A percentile compares a stretch with the other conserved stretches of the same genome.
Conservation (phyloP, 2,113 vertebrate genomes). For the Ranitomeya variabilis region DNA sequence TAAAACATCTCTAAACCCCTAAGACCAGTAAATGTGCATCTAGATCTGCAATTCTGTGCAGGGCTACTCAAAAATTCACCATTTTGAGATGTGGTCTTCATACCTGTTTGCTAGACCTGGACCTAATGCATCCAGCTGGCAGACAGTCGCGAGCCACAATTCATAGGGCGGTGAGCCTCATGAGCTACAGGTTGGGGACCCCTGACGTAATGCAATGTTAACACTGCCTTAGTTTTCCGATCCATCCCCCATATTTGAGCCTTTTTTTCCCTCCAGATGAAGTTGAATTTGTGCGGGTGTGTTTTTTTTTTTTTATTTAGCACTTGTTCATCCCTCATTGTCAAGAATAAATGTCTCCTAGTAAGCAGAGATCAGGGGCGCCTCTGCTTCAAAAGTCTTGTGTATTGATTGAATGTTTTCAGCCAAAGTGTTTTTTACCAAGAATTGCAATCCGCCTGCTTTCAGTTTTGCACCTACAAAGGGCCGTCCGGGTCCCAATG, state of each 20-base stretch:
- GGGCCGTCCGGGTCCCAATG: not conserved
- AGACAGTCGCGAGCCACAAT: too few species aligned
- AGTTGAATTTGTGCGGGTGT: not conserved
- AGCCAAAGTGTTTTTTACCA: not conserved
- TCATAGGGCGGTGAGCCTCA: too few species aligned
- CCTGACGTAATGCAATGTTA: too few species aligned
- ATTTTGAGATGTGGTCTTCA: too few species aligned
- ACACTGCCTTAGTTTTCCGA: not conserved
- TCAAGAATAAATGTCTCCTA: not conserved
- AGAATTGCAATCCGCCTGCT: not conserved
- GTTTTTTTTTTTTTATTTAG: not conserved
- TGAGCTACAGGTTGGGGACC: too few species aligned
- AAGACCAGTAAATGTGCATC: too few species aligned
- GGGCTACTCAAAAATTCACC: too few species aligned
- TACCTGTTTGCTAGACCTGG: too few species aligned
- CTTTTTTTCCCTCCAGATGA: not conserved
- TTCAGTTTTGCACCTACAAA: not conserved
- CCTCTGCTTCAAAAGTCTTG: conserved; percentile 7
- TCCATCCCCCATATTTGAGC: not conserved
- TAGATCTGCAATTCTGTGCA: too few species aligned
- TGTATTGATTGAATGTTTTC: conserved; percentile 8
- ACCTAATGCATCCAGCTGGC: too few species aligned
- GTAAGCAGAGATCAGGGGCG: not conserved
- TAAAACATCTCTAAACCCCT: too few species aligned
- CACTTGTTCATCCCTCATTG: not conserved